Evolutionary conservation across 2,113 vertebrate genomes (phyloP), one percentile per base, ranked within the genome.

Genomic region (Chelonoidis abingdonii): DNA sequence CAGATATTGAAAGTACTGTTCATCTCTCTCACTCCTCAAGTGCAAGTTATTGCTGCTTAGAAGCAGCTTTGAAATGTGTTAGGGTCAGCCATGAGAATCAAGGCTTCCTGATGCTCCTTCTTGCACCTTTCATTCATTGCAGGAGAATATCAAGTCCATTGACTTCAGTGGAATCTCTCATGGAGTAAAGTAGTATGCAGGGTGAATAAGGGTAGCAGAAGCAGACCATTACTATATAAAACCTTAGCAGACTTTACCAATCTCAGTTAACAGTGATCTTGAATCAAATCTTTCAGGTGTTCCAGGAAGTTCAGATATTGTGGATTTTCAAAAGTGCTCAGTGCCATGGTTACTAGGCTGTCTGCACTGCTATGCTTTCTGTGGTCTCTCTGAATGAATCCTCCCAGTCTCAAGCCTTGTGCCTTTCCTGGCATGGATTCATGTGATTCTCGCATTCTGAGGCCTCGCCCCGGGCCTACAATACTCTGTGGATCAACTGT

Each of bases 1-100:
- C 80, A 94, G 89, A 94, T 89, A 92, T 88, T 80, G 83, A 59
- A 97, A 94, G 86, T 72, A 90, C 47, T 27, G 52, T 92, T 80
- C 35, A 65, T 96, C 88, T 87, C 95, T 83, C 89, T 89, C 0
- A 0, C 89, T 97, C 72, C 49, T 76, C 83, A 92, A 80, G 19
- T 35, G 41, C 31, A 44, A 29, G 31, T 57, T 31, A 31, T 29
- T 49, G 29, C 10, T 47, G 81, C 31, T 84, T 72, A n/a, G 65
- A 72, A 72, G 16, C n/a, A 38, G 65, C n/a, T 72, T n/a, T 38
- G 19, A 22, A 72, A n/a, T 16, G 54, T 44, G 9, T 41, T 11
- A 38, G 10, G n/a, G 12, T 31, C 53, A 44, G 54, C 25, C 25
- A 54, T 22, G 25, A 47, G 54, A 59, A 41, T 57, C 41, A 49